These are phyloP conservation scores for Drosophila nr. perissopoda DNA, from an alignment of 2,888 invertebrate genomes.

Conservation along the genomic window DNA sequence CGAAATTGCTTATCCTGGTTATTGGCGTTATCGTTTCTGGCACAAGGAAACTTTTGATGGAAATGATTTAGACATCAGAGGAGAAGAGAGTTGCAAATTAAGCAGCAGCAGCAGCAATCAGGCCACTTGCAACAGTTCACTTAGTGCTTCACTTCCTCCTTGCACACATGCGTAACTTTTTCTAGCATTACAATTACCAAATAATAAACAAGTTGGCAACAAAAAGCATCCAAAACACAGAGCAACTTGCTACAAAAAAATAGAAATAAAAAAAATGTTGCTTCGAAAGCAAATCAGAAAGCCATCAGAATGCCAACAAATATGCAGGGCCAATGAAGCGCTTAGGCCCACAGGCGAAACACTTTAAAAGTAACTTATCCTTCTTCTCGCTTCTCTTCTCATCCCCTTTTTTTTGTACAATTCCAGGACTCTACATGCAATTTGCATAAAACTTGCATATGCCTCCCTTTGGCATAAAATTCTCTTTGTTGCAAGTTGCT, in stretches of 20 bases:
- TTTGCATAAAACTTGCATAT: conserved; percentile 75
- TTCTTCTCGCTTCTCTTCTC: conserved; percentile 23
- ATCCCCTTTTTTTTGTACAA: conserved; percentile 2
- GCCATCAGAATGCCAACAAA: conserved; percentile 66
- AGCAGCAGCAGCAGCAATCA: conserved; percentile 38
- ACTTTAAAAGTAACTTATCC: conserved; percentile 80
- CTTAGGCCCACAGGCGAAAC: conserved; percentile 32
- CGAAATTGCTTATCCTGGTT: conserved; percentile 10
- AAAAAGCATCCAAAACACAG: conserved; percentile 57
- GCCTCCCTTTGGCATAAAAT: conserved; percentile 66
- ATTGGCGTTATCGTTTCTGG: conserved; percentile 28
- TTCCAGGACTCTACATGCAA: conserved; percentile 52
- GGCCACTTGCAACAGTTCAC: conserved; percentile 6
- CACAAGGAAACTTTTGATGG: conserved; percentile 43
- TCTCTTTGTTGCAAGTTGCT: conserved; percentile 56
- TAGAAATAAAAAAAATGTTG: conserved; percentile 45
- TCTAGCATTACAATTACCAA: conserved; percentile 76
- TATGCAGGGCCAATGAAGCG: conserved; percentile 50
- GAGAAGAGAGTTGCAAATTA: conserved; percentile 43
- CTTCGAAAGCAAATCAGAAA: conserved; percentile 78
- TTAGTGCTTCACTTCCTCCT: background rate
- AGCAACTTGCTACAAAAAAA: conserved; percentile 42
- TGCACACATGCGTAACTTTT: conserved; percentile 59
- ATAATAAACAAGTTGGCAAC: conserved; percentile 74
- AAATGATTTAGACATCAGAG: conserved; percentile 61